phyloP scores from a whole-genome alignment of 2,888 invertebrate genomes.

The Philereme transversata region DNA sequence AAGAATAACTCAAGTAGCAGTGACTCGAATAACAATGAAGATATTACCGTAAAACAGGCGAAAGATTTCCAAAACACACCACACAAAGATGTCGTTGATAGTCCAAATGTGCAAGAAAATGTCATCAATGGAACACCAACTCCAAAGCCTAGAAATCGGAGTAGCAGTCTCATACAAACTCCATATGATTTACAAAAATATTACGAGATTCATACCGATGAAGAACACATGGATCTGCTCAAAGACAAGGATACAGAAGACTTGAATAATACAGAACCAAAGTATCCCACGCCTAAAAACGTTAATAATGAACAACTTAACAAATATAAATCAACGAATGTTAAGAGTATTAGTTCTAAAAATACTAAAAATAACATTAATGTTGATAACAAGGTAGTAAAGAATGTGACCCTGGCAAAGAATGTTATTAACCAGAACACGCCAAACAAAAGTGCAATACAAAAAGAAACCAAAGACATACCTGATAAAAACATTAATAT shows the following conservation, averaged over 20 bases:
- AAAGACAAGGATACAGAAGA: conserved; percentile 66
- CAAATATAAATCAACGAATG: conserved; percentile 38
- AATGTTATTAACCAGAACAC: conserved; percentile 62
- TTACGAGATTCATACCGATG: conserved; percentile 77
- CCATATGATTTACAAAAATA: conserved; percentile 80
- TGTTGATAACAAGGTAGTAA: conserved; percentile 42
- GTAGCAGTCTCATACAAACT: conserved; percentile 80
- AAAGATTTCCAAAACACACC: conserved; percentile 70
- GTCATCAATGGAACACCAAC: conserved; percentile 54
- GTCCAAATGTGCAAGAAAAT: conserved; percentile 50
- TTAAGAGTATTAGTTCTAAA: conserved; percentile 32
- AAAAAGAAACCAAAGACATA: conserved; percentile 76
- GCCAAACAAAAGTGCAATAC: conserved; percentile 73
- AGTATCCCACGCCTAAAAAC: conserved; percentile 63
- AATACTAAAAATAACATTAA: conserved; percentile 18
- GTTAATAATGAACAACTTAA: conserved; percentile 57
- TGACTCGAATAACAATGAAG: conserved; percentile 77
- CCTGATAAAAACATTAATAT: conserved; percentile 71
- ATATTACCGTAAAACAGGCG: conserved; percentile 74
- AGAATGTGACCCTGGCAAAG: conserved; percentile 54
- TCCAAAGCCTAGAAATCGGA: conserved; percentile 73
- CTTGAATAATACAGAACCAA: conserved; percentile 53
- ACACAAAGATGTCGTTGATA: conserved; percentile 63
- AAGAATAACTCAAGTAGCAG: conserved; percentile 73
- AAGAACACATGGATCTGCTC: conserved; percentile 72